Conservation (phyloP, 2,888 invertebrate species). For the Tromatobia lineatoria region DNA sequence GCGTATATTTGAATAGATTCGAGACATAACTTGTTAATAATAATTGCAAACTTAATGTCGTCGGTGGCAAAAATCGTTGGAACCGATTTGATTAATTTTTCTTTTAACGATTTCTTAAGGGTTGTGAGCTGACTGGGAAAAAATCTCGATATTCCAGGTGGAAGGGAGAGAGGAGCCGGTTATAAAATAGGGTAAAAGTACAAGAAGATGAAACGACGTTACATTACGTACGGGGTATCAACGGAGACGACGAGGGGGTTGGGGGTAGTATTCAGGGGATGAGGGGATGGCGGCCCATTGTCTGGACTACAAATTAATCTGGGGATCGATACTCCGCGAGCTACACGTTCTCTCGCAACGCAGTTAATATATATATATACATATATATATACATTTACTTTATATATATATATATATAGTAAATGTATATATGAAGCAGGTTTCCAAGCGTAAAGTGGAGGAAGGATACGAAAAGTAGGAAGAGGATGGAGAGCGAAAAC, state of each 20-base stretch:
- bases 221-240: constrained; percentile 79
- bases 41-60: neutral
- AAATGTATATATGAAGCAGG: constrained; percentile 13
- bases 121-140: neutral
- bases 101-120: neutral
- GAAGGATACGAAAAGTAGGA: constrained; percentile 50
- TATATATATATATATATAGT: constrained; percentile 43
- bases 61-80: too few relatives aligned
- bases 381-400: constrained; percentile 21
- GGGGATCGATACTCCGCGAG: constrained; percentile 82
- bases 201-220: constrained; percentile 77
- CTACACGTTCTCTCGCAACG: constrained; percentile 65
- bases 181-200: constrained; percentile 70
- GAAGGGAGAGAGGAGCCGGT: constrained; percentile 28
- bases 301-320: constrained; percentile 85
- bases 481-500: constrained; percentile 46
- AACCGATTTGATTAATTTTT: neutral
- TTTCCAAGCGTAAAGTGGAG: constrained; percentile 48
- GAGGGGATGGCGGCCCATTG: constrained; percentile 84
- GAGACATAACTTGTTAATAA: too few relatives aligned
- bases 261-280: constrained; percentile 39
- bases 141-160: constrained; percentile 38
- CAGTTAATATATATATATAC: constrained; percentile 64
- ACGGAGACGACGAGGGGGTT: constrained; percentile 72
- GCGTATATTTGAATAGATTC: too few relatives aligned